Base-by-base conservation (phyloP, 2,888 invertebrate species). In the Baronia brevicornis region DNA sequence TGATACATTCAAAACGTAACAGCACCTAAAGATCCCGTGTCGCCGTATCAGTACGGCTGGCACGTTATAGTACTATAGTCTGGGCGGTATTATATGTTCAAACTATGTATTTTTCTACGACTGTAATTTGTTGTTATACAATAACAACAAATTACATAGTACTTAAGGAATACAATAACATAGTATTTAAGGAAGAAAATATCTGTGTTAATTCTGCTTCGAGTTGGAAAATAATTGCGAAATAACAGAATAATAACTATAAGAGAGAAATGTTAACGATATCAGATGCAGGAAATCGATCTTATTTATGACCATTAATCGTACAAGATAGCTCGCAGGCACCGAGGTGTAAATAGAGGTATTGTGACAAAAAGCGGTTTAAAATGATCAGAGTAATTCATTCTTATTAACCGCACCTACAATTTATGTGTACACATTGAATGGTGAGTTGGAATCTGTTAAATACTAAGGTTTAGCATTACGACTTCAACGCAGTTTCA, bases 181-280 rank as follows among this genome's bases (percentile, higher is more conserved):
- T n/a, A n/a, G n/a, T n/a, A n/a, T n/a, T n/a, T n/a, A n/a, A n/a
- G n/a, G n/a, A n/a, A n/a, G n/a, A n/a, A n/a, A n/a, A n/a, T n/a
- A n/a, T n/a, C n/a, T n/a, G n/a, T n/a, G n/a, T n/a, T n/a, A n/a
- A n/a, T n/a, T n/a, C n/a, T n/a, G n/a, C n/a, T n/a, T n/a, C n/a
- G n/a, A n/a, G n/a, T n/a, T n/a, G n/a, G n/a, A n/a, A 12, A 39
- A 33, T 39, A 39, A 41, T 41, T 31, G 28, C 33, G 7, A 24
- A 31, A 31, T 24, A 24, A 27, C 19, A 27, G 24, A 30, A 35
- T 8, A 7, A 12, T 41, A 36, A 36, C 38, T 36, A 30, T 34
- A 31, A 3, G 19, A 6, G 11, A 15, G 9, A 11, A 3, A 7
- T 30, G 23, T 19, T 6, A 17, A 2, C 22, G 13, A 13, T 18